Base-by-base conservation (phyloP, 2,888 invertebrate genomes). In the Morpho deidamia region DNA sequence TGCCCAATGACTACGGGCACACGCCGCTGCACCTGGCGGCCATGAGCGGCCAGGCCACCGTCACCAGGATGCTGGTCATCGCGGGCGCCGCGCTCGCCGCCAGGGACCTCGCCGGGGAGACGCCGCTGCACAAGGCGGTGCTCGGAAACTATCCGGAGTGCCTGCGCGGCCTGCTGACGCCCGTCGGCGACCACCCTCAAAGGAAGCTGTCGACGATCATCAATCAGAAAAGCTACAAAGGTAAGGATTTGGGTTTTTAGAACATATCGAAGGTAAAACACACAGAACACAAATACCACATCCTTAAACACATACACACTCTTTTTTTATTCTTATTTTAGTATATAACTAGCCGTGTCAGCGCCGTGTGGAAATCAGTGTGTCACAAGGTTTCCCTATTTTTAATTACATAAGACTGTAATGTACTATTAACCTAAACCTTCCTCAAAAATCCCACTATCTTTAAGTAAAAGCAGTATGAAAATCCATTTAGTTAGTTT, bases 21-120 rank as follows among this genome's bases (percentile, higher is more conserved):
- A 94, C 97, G 1, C 94, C 97, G 0, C 83, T 98, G n/a, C 97
- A 98, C 83, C 84, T 97, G 59, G 96, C 97, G 0, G 95, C 96
- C 1, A 86, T 95, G 63, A 95, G 94, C 39, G 91, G 92, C 8
- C 95, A 97, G 75, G 91, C 94, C 38, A 90, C 92, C 43, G 92
- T 97, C 44, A 93, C 94, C 1, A 91, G 96, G 60, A 92, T 94
- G 85, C 88, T 98, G 55, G 91, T 97, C 33, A 90, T 94, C 33
- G 95, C 95, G 1, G 97, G 97, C 11, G 96, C 96, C 14, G 76
- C 91, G 64, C 85, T 93, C 2, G 90, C 86, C 39, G 85, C 91
- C 44, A 90, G 95, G 46, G 96, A 97, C 73, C 83, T 92, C 50
- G 85, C 91, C 56, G 98, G 98, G 4, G 96, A 97, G 76, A 97